phyloP scores from a whole-genome alignment of 35 echinoderm and acorn worm genomes.

The Eucidaris tribuloides region DNA sequence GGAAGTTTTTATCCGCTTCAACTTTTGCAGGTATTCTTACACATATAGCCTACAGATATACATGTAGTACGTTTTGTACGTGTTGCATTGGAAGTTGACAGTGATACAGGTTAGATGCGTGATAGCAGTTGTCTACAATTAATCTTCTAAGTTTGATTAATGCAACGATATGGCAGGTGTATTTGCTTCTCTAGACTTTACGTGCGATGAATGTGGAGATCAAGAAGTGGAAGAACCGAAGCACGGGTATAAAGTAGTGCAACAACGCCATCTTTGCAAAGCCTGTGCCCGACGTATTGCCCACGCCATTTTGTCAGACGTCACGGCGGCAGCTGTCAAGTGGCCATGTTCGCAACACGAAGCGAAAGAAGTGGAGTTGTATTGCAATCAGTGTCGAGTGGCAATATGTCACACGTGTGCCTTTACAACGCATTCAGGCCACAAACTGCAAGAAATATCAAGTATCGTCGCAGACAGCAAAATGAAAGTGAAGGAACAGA shows the following conservation, averaged over 20 bases:
- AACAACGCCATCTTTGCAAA: constrained; percentile 1
- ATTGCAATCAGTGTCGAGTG: background rate
- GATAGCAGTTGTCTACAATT: too few relatives aligned
- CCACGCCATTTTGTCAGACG: background rate
- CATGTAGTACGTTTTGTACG: too few relatives aligned
- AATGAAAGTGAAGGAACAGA: too few relatives aligned
- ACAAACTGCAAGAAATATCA: background rate
- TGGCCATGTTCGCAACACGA: constrained; percentile 17
- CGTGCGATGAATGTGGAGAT: background rate
- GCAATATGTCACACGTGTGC: constrained; percentile 9
- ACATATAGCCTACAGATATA: too few relatives aligned
- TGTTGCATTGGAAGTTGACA: too few relatives aligned
- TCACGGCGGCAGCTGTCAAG: background rate
- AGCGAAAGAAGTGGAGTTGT: background rate
- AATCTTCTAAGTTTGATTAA: too few relatives aligned
- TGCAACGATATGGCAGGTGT: constrained; percentile 13
- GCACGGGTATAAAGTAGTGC: constrained; percentile 5
- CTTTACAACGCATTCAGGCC: background rate
- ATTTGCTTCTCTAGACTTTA: background rate
- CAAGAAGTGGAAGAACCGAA: background rate
- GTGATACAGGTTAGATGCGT: too few relatives aligned
- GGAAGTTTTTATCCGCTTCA: too few relatives aligned
- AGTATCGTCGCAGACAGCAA: background rate
- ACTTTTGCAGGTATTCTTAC: too few relatives aligned
- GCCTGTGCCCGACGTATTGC: background rate